Conservation (phyloP, 2,797 vertebrate species). For the Eulemur albifrons region DNA sequence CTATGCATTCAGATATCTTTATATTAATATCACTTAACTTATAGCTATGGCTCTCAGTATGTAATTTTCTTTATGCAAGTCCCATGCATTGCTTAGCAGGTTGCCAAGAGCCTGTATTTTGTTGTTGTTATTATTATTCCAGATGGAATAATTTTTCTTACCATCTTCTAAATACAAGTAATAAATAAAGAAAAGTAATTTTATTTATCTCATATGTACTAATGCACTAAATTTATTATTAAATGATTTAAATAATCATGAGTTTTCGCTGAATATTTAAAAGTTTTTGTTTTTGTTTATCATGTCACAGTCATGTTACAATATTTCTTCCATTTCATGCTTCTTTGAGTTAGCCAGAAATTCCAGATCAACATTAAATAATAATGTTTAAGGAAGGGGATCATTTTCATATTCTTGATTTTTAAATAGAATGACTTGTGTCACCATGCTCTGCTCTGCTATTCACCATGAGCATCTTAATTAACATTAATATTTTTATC, state of each 20-base stretch:
- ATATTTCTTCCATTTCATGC: neutral
- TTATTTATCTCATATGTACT: neutral
- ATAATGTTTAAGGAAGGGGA: neutral
- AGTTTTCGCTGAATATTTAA: neutral
- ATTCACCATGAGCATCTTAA: neutral
- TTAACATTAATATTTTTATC: neutral
- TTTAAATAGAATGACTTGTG: neutral
- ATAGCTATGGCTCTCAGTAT: neutral
- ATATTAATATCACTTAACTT: neutral
- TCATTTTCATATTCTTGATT: neutral
- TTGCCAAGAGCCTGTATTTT: neutral
- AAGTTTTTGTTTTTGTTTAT: neutral
- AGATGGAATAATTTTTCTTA: conserved; percentile 1
- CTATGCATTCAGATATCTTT: neutral
- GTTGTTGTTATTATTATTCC: neutral
- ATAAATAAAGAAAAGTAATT: conserved; percentile 4
- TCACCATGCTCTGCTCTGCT: neutral
- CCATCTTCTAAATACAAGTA: neutral
- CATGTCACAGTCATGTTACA: neutral
- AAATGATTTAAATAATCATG: neutral
- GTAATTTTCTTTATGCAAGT: conserved; percentile 15
- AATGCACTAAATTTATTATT: neutral
- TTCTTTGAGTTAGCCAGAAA: neutral
- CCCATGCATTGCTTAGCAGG: neutral
- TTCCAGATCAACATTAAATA: neutral